phyloP scores from a whole-genome alignment of 2,888 invertebrate species.

The Operophtera brumata region DNA sequence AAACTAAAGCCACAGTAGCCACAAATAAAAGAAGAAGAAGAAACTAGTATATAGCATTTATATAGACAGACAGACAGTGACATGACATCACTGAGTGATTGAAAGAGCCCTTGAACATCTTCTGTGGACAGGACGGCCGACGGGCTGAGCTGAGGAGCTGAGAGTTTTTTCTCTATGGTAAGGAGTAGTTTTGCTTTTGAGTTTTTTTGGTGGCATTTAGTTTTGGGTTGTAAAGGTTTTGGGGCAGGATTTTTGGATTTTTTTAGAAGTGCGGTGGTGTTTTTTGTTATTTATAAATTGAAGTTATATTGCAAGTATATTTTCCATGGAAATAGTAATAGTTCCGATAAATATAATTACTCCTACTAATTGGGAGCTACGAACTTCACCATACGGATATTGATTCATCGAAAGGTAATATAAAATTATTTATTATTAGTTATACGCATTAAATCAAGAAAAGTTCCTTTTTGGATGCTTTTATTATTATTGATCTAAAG shows the following conservation, averaged over 20 bases:
- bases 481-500: not conserved
- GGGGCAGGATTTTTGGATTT: too few species aligned
- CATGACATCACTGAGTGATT: not conserved
- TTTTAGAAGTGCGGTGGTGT: not conserved
- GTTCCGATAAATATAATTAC: not conserved
- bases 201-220: too few species aligned
- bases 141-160: not conserved
- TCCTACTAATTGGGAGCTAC: not conserved
- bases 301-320: not conserved
- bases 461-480: not conserved
- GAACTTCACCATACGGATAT: constrained; percentile 8
- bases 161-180: too few species aligned
- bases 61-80: not conserved
- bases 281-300: not conserved
- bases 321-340: not conserved
- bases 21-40: too few species aligned
- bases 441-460: not conserved
- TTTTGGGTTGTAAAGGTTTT: too few species aligned
- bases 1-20: too few species aligned
- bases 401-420: constrained; percentile 26
- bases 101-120: too few species aligned
- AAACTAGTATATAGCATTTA: too few species aligned
- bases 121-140: too few species aligned
- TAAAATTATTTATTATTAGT: constrained; percentile 14
- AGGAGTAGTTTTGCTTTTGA: too few species aligned